Evolutionary conservation across 2,888 invertebrate genomes (phyloP).

Genomic region (Campoplex nolae): DNA sequence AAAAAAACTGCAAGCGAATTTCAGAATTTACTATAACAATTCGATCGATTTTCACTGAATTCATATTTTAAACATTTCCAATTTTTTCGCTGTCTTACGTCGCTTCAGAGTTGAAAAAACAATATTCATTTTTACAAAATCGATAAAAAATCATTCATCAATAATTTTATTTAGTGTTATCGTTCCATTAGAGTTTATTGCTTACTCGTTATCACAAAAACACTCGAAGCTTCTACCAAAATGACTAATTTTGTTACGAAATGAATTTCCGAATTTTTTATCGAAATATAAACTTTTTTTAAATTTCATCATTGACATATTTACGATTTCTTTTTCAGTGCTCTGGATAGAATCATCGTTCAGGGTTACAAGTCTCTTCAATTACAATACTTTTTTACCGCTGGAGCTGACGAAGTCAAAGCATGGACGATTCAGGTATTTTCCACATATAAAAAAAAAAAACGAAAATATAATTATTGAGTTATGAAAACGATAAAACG

Average conservation of each 20-base stretch:
- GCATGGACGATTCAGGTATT: constrained; percentile 99
- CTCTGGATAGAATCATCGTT: constrained; percentile 98
- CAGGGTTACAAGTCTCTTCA: constrained; percentile 98
- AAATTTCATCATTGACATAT: not conserved
- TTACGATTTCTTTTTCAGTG: constrained; percentile 86
- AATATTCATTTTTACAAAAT: not conserved
- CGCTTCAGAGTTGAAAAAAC: too few species aligned
- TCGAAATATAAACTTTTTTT: not conserved
- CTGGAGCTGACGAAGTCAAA: constrained; percentile 99
- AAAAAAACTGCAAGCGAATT: not conserved
- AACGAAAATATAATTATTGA: not conserved
- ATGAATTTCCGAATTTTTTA: too few species aligned
- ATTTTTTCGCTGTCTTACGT: not conserved
- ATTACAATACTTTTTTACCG: constrained; percentile 99
- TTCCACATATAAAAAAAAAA: not conserved
- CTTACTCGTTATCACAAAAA: not conserved
- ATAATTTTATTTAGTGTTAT: not conserved
- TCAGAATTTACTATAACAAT: not conserved
- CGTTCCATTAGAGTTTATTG: not conserved
- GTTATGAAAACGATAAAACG: not conserved
- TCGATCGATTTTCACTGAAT: too few species aligned
- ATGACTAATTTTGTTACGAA: too few species aligned
- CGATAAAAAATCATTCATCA: not conserved
- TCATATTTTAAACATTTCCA: not conserved
- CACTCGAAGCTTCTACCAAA: too few species aligned